phyloP scores from a whole-genome alignment of 1,140 invertebrate genomes.

The Melanaphis sacchari region DNA sequence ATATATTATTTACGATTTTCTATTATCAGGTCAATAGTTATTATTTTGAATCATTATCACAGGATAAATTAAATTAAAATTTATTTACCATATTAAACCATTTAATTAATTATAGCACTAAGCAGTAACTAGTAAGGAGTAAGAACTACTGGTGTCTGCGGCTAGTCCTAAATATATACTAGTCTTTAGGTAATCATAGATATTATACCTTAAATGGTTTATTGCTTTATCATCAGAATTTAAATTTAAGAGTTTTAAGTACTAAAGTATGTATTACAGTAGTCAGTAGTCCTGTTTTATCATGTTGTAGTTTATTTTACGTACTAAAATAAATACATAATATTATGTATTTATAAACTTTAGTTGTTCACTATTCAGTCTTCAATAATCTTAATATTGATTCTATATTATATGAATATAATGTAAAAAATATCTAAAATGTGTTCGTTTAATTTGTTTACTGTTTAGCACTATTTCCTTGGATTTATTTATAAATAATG shows the following conservation, averaged over 20 bases:
- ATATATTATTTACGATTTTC: no score
- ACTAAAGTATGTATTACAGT: neutral
- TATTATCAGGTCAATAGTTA: no score
- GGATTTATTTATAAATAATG: neutral
- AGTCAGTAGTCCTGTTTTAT: no score
- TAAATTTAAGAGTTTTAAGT: neutral
- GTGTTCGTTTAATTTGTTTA: neutral
- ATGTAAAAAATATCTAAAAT: neutral
- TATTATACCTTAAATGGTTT: neutral
- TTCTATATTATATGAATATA: neutral
- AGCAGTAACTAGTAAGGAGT: no score
- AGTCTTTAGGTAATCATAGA: no score
- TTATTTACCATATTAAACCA: no score
- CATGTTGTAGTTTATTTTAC: neutral
- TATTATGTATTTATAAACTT: neutral
- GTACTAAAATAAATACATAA: neutral
- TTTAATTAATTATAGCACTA: no score
- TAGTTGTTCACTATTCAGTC: neutral
- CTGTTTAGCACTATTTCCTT: neutral
- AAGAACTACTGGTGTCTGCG: no score
- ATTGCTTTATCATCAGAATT: neutral
- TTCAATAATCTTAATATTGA: no score
- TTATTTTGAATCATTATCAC: no score
- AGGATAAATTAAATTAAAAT: no score
- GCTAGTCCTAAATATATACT: no score